These are phyloP conservation scores for Papilio demoleus DNA, from an alignment of 2,888 invertebrate genomes.

Conservation along the genomic window DNA sequence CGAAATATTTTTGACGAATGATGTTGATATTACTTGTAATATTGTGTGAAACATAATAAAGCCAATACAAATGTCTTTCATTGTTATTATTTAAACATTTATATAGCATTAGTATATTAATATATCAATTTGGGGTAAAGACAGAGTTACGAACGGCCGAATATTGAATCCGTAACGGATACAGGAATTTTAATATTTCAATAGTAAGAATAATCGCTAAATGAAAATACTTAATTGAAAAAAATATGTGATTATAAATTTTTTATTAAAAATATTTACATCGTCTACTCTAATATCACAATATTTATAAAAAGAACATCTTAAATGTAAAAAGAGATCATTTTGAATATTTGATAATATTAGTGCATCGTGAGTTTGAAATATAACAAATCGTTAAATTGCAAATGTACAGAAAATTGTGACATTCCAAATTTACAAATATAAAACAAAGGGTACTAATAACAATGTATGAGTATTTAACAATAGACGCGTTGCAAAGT, in stretches of 20 bases:
- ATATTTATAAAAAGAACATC: constrained; percentile 33
- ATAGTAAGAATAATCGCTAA: too few relatives aligned
- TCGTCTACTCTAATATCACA: constrained; percentile 58
- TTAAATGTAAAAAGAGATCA: constrained; percentile 28
- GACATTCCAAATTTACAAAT: not conserved
- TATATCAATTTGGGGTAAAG: too few relatives aligned
- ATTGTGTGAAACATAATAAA: too few relatives aligned
- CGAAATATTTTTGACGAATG: too few relatives aligned
- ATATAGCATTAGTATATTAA: not conserved
- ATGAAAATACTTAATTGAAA: not conserved
- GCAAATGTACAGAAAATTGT: constrained; percentile 5
- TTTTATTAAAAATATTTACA: constrained; percentile 40
- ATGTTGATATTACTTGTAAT: too few relatives aligned
- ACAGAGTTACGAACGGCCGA: too few relatives aligned
- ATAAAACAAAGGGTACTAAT: not conserved
- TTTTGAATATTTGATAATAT: constrained; percentile 9
- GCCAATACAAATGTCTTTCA: too few relatives aligned
- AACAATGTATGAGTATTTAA: not conserved
- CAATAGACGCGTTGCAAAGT: constrained; percentile 35
- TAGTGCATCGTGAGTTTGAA: constrained; percentile 25
- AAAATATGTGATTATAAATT: not conserved
- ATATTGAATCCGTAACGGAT: too few relatives aligned
- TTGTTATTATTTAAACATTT: not conserved
- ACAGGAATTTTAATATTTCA: too few relatives aligned
- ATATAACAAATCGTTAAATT: not conserved